These are phyloP conservation scores for Aphidius gifuensis DNA, from an alignment of 1,140 invertebrate genomes.

Conservation along the genomic window DNA sequence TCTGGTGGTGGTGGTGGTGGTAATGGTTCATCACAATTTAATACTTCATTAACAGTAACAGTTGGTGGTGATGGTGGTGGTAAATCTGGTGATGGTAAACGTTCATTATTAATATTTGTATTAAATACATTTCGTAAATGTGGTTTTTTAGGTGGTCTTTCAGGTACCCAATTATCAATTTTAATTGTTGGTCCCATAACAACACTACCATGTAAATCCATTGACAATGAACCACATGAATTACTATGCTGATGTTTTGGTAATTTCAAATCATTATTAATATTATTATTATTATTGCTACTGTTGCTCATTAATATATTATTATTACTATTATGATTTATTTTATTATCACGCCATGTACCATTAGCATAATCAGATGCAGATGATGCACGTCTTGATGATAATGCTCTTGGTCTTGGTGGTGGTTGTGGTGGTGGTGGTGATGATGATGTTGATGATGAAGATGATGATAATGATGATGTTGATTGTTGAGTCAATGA, in stretches of 20 bases:
- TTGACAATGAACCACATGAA: slow-evolving; percentile 62
- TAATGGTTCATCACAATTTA: slow-evolving; percentile 67
- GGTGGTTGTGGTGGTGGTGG: slow-evolving; percentile 58
- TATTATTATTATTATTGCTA: background rate
- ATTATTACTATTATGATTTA: slow-evolving; percentile 16
- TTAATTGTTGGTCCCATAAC: slow-evolving; percentile 65
- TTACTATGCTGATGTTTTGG: slow-evolving; percentile 61
- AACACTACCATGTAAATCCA: slow-evolving; percentile 61
- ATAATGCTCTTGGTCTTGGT: slow-evolving; percentile 56
- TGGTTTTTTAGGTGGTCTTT: slow-evolving; percentile 72
- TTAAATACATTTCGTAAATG: slow-evolving; percentile 55
- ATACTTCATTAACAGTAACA: slow-evolving; percentile 61
- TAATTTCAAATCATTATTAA: slow-evolving; percentile 33
- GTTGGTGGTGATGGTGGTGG: slow-evolving; percentile 69
- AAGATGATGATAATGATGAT: slow-evolving; percentile 56
- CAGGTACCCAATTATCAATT: slow-evolving; percentile 70
- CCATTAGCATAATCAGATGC: slow-evolving; percentile 66
- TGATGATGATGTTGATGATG: slow-evolving; percentile 60
- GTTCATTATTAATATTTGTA: slow-evolving; percentile 47
- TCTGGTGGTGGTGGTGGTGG: slow-evolving; percentile 68
- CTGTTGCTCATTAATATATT: slow-evolving; percentile 23
- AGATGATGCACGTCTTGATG: slow-evolving; percentile 63
- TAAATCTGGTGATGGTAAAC: slow-evolving; percentile 68
- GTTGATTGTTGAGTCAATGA: slow-evolving; percentile 20
- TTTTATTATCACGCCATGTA: slow-evolving; percentile 44